Base-by-base conservation (phyloP, 37 sponge, comb jelly and placozoan genomes). In the Beroe forskalii region DNA sequence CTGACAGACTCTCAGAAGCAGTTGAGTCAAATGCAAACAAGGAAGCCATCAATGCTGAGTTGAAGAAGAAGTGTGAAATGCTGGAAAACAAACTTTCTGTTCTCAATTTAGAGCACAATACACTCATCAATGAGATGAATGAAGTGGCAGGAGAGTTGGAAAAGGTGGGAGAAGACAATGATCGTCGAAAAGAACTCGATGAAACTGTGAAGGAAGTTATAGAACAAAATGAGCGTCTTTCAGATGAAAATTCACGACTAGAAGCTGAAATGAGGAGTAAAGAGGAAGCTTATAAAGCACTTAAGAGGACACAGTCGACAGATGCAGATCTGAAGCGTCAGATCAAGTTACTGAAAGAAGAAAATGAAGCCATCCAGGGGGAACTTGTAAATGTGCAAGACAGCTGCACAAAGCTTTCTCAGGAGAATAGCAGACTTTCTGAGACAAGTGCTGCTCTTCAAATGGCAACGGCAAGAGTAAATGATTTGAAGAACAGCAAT, bases 41-140 rank as follows among this genome's bases (percentile, higher is more conserved):
- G 48, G 86, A 80, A 23, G 55, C 40, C 25, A 80, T 80, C 48
- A 80, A 44, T n/a, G 40, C 40, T 1, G 55, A 44, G 30, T 24
- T 80, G 55, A 80, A 80, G 86, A 80, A 80, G 48, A 80, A 80
- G 86, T 80, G 55, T 80, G 86, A 80, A 48, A 6, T 27, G 28
- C 25, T 80, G 86, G 86, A 80, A 25, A 80, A 80, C 20, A 41
- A 38, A 25, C 55, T 80, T 24, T 41, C 86, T 6, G 86, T 80
- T n/a, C 14, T 80, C 30, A 17, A 35, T 25, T 30, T 80, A 17
- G 86, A 80, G 40, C 55, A 80, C 86, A 44, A 22, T 3, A 2
- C 44, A 1, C 48, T 80, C 27, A 41, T 44, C 25, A 80, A 80
- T 48, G 86, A 80, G 55, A 80, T 80, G 86, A 37, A 80, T 32